Conservation (phyloP, 2,797 vertebrate species). For the Thamnophis elegans region DNA sequence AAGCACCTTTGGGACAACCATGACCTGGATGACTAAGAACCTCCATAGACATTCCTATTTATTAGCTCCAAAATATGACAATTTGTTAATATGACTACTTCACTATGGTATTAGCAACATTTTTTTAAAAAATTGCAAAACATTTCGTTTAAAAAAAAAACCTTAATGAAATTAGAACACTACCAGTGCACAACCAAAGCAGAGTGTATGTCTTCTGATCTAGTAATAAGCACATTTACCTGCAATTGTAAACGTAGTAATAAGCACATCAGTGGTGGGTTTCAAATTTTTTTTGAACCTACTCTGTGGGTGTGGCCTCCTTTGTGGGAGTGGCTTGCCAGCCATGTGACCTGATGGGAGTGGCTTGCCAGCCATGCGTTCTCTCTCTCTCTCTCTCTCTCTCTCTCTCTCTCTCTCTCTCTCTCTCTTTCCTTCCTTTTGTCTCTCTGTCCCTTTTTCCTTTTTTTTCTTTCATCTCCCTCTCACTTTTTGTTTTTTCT, state of each 20-base stretch:
- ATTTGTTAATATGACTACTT: neutral
- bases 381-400: no score
- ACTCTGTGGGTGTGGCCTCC: no score
- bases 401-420: no score
- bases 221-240: neutral
- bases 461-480: no score
- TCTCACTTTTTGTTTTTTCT: no score
- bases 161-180: neutral
- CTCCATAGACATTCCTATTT: neutral
- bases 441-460: no score
- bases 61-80: neutral
- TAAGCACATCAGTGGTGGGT: no score
- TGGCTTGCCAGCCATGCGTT: no score
- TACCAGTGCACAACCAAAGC: neutral
- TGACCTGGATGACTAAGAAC: neutral
- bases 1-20: neutral
- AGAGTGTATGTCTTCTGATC: neutral
- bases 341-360: no score
- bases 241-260: neutral
- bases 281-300: no score
- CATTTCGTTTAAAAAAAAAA: neutral
- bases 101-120: neutral
- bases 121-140: neutral
- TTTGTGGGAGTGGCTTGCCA: no score
- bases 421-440: no score